Base-by-base conservation (phyloP, 2,888 invertebrate genomes). In the Tryphoninae sp. region DNA sequence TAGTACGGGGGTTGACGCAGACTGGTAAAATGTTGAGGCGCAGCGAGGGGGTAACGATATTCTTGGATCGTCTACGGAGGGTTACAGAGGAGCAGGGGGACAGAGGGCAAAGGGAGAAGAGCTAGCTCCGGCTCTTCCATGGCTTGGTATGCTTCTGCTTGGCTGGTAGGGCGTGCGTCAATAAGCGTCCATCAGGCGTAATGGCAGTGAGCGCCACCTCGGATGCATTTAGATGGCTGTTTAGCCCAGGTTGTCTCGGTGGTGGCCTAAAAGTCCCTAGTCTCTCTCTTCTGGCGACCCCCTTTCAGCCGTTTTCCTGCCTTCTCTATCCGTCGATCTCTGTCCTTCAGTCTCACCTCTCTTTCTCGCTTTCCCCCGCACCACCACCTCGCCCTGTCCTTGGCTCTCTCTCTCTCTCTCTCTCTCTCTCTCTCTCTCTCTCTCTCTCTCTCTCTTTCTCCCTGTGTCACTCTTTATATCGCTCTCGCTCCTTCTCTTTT, bases 221-320 rank as follows among this genome's bases (percentile, higher is more conserved):
- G 91, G 92, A 91, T 92, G 92, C 92, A 92, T 92, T 92, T 92
- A 92, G 91, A 92, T 92, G 91, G 91, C 92, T 92, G 91, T 92
- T 92, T 92, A 92, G 91, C 90, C 89, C 88, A 88, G 90, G 89
- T 91, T 92, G 92, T 91, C 91, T 92, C 89, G 90, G 89, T 88
- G 88, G 84, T 89, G 89, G 87, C 89, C 87, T 88, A 89, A 86
- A 81, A 86, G 83, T 83, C 80, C 86, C 84, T 83, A 84, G 82
- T 83, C 84, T 69, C 68, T 71, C 80, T 75, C 71, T 49, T 59
- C 49, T 40, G 55, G 49, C 75, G 23, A 22, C 49, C 55, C 53
- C 65, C 67, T 42, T 55, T 51, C 23, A 69, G 76, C 59, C 61
- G 72, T 69, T 72, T 19, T 55, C 79, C 75, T 51, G 40, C 62